Percentiles rank a stretch among this genome's conserved stretches.
Evolutionary conservation across 2,888 invertebrate species (phyloP).

Genomic region (Tenthredo mesomela): DNA sequence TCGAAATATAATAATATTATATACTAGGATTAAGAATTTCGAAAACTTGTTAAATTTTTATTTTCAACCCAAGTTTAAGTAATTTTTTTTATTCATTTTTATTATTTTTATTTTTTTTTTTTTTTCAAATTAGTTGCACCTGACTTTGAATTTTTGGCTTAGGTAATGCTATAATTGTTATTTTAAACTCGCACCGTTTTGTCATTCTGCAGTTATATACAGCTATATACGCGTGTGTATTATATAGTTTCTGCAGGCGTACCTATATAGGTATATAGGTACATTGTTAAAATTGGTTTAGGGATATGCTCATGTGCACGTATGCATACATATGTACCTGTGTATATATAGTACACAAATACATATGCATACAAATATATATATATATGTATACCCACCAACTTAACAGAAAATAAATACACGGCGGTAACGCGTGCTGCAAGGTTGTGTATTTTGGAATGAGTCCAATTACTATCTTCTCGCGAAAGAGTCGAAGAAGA

Average conservation of each 20-base stretch:
- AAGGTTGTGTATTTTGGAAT: slow-evolving; percentile 47
- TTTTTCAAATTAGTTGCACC: too few species aligned
- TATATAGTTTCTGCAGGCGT: too few species aligned
- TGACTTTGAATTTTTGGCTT: too few species aligned
- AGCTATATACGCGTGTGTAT: too few species aligned
- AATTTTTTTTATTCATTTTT: too few species aligned
- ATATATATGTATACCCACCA: background rate
- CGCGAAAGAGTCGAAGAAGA: slow-evolving; percentile 36
- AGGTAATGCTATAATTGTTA: background rate
- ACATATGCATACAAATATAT: background rate
- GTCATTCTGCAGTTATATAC: background rate
- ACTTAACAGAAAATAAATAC: background rate
- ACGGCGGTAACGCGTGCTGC: background rate
- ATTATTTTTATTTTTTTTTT: background rate
- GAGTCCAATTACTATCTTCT: slow-evolving; percentile 46
- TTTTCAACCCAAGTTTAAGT: too few species aligned
- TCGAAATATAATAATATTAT: too few species aligned
- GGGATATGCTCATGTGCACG: background rate
- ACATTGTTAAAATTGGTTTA: background rate
- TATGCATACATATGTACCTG: background rate
- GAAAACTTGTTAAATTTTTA: too few species aligned
- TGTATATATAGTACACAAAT: background rate
- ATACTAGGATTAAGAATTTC: too few species aligned
- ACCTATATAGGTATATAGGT: background rate
- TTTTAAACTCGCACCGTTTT: background rate